Base-by-base conservation (phyloP, 2,888 invertebrate genomes). In the Chloromyia formosa region DNA sequence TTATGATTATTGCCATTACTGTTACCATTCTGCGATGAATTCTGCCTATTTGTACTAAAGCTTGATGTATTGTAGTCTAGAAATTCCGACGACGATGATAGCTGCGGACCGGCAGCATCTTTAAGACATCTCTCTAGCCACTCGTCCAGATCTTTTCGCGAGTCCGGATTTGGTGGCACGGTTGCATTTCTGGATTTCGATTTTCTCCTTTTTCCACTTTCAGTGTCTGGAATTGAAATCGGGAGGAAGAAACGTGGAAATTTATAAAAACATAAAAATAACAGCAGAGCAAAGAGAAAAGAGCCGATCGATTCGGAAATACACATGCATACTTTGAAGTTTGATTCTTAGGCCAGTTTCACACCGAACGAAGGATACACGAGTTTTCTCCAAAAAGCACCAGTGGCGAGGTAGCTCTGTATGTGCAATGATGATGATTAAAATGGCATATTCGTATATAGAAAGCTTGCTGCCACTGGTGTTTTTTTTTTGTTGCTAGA, bases 51-150 rank as follows among this genome's bases (percentile, higher is more conserved):
- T 75, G 74, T 76, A 68, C 74, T 79, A 75, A 75, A 78, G 69
- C 77, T 80, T 42, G 82, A 80, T 69, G 85, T 82, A 80, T 84
- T 84, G 77, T 85, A 84, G 77, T 84, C 84, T 40, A 85, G 77
- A 78, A 85, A 85, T 75, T 85, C 85, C 1, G 84, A 85, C 35
- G 84, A 85, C 35, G 84, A 85, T 27, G 85, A 84, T 35, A 84
- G 66, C 74, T 84, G 84, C 5, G 83, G 81, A 74, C 82, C 82
- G 54, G 83, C 81, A 14, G 82, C 83, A 81, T 85, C 85, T 76
- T 85, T 81, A 60, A 85, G 78, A 66, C 85, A 85, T 71, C 82
- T 85, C 79, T 85, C 85, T 27, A 85, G 80, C 85, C 85, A 85
- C 27, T 83, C 83, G 78, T 85, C 85, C 68, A 85, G 79, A 77